phyloP scores from a whole-genome alignment of 2,888 invertebrate genomes.

The Leptinotarsa peninsularis region DNA sequence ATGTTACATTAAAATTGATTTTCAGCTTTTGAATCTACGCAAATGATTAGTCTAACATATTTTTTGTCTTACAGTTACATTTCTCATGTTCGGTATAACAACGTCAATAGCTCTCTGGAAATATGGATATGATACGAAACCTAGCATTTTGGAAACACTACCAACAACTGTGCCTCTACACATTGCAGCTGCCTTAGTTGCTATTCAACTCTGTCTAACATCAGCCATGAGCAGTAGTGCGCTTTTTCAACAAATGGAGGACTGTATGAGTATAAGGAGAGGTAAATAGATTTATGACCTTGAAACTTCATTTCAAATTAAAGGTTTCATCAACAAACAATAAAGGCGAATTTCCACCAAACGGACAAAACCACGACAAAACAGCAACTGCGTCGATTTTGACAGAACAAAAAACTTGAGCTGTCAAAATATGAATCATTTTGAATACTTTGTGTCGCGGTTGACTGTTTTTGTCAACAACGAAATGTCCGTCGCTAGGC shows the following conservation, averaged over 20 bases:
- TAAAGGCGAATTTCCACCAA: too few species aligned
- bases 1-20: too few species aligned
- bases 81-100: conserved; percentile 75
- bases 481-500: too few species aligned
- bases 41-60: not conserved
- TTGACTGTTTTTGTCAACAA: too few species aligned
- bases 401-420: too few species aligned
- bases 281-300: conserved; percentile 61
- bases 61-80: conserved; percentile 67
- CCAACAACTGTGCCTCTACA: conserved; percentile 75
- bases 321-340: too few species aligned
- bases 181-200: conserved; percentile 78
- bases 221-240: conserved; percentile 84
- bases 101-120: conserved; percentile 73
- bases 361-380: too few species aligned
- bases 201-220: conserved; percentile 81
- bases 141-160: conserved; percentile 74
- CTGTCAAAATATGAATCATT: too few species aligned
- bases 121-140: conserved; percentile 74
- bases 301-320: not conserved
- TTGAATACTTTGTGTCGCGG: too few species aligned
- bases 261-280: conserved; percentile 78
- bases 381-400: too few species aligned
- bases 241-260: conserved; percentile 86
- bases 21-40: too few species aligned